Conservation (phyloP, 2,888 invertebrate species). For the Blera fallax region DNA sequence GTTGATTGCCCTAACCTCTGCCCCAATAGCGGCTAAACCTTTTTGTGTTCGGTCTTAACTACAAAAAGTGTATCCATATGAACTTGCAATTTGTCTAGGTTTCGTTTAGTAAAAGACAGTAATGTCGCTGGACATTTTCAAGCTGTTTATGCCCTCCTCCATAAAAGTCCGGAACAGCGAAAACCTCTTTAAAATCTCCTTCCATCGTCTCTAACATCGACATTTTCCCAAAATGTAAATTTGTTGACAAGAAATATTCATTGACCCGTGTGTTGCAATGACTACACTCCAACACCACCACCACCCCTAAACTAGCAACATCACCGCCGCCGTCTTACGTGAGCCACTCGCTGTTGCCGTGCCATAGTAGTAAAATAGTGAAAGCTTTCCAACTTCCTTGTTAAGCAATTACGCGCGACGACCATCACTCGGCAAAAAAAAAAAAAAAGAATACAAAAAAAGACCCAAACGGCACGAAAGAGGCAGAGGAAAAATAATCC, state of each 20-base stretch:
- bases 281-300: not conserved
- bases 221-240: conserved; percentile 13
- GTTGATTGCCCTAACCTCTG: not conserved
- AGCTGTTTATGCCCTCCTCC: not conserved
- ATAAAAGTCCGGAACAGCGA: conserved; percentile 7
- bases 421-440: conserved; percentile 30
- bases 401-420: conserved; percentile 67
- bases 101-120: not conserved
- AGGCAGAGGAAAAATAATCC: conserved; percentile 2
- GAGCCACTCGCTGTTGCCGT: conserved; percentile 49
- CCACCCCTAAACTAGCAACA: conserved; percentile 7
- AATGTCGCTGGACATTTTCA: not conserved
- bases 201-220: not conserved
- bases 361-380: conserved; percentile 35
- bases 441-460: not conserved
- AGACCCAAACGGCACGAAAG: not conserved
- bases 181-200: not conserved
- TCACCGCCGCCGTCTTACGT: conserved; percentile 18
- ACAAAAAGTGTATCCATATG: not conserved
- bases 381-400: conserved; percentile 71
- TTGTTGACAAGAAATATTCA: conserved; percentile 43
- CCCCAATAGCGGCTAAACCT: not conserved
- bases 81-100: not conserved
- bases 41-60: not conserved
- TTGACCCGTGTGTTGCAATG: conserved; percentile 13